Percentiles rank a stretch among this genome's conserved stretches.
phyloP scores from a whole-genome alignment of 2,797 vertebrate species.

The Chloroceryle amazona region DNA sequence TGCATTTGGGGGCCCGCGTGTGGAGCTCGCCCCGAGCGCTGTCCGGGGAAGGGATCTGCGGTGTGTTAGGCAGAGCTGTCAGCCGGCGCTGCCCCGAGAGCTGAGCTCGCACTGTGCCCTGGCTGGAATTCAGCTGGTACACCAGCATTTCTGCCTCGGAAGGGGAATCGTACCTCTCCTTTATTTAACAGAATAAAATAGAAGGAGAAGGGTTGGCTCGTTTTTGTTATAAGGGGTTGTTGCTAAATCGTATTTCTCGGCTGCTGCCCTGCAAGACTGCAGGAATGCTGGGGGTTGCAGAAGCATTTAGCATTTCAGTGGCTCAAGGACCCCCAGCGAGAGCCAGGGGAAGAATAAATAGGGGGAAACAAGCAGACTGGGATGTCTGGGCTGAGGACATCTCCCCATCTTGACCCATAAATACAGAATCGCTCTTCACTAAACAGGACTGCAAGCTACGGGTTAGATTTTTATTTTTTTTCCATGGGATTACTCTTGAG shows the following conservation, averaged over 20 bases:
- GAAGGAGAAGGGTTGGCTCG: too few relatives aligned
- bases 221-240: background rate
- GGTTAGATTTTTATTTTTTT: background rate
- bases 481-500: fast-evolving
- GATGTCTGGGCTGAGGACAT: background rate
- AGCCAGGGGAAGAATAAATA: background rate
- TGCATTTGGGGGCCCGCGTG: background rate
- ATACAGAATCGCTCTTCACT: background rate
- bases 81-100: background rate
- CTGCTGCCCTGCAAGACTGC: background rate
- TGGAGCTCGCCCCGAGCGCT: background rate
- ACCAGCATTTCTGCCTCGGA: background rate
- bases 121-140: background rate
- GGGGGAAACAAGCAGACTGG: background rate
- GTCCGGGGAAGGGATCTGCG: background rate
- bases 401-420: background rate
- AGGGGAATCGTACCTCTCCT: background rate
- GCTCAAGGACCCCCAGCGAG: background rate
- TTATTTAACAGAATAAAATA: background rate
- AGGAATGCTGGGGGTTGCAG: background rate
- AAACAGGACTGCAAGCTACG: fast-evolving
- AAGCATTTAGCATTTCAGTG: fast-evolving
- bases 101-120: background rate
- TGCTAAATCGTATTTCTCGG: background rate
- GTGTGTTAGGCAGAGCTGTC: background rate